Base-by-base conservation (phyloP, 2,113 vertebrate species). In the Oceanites oceanicus region DNA sequence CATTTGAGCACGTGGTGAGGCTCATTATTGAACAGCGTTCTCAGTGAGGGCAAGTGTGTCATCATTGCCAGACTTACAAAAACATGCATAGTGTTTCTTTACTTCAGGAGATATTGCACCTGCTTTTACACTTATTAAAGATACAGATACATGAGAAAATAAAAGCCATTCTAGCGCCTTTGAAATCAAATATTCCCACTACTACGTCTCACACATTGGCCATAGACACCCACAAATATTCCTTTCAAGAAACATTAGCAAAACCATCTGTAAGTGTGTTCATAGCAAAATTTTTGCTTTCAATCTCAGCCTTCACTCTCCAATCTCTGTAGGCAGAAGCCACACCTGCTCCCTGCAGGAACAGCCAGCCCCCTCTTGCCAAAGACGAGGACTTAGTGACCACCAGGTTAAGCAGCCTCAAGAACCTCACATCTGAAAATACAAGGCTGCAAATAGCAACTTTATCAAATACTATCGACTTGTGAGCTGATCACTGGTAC, bases 31-130 rank as follows among this genome's bases (percentile, higher is more conserved):
- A 97, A 88, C 88, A 45, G 82, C 8, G 92, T 83, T 96, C 85
- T 97, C 96, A 97, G 45, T 56, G 88, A 97, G 81, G 86, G 72
- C 91, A 97, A 93, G 73, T 9, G 44, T 92, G 93, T 92, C 85
- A 96, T 90, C 81, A 94, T 22, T 18, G 91, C 97, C 96, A 97
- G 96, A 12, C 42, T 15, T 8, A 4, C 1, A 34, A 9, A 52
- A 53, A 17, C 59, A 15, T 2, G 0, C 68, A 1, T 23, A n/a
- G 47, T 2, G 73, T 13, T 56, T 40, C 88, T 20, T 40, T 8
- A n/a, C 61, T 59, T 4, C 74, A 38, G 53, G 40, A 79, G 7
- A 18, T 1, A 10, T 15, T 50, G 72, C 84, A 65, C 38, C 85
- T 87, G 92, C 86, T 44, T 19, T 65, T 52, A 59, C 55, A 23